These are phyloP conservation scores for Psammodynastes pulverulentus DNA, from an alignment of 2,113 vertebrate species.

Conservation along the genomic window DNA sequence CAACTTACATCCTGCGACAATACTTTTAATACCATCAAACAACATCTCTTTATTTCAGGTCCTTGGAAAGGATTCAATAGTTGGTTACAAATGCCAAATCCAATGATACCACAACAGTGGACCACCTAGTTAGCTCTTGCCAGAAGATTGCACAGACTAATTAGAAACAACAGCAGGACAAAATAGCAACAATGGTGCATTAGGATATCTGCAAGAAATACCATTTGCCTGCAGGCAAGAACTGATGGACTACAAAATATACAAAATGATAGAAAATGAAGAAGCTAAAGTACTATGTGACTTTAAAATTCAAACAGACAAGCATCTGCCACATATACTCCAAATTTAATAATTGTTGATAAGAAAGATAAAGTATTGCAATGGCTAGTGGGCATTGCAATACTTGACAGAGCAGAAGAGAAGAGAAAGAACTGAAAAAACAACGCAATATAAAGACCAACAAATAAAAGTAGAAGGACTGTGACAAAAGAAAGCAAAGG, in stretches of 20 bases:
- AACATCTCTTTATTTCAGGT: too few species aligned
- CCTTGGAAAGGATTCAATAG: too few species aligned
- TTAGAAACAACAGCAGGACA: neutral
- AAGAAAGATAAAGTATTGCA: neutral
- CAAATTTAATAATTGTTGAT: neutral
- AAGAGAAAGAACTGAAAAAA: neutral
- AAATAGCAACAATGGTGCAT: neutral
- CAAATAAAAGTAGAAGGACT: neutral
- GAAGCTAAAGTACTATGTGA: neutral
- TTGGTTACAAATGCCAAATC: too few species aligned
- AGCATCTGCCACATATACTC: neutral
- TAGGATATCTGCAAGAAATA: neutral
- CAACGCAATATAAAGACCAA: neutral
- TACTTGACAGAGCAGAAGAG: neutral
- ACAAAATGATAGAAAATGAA: neutral
- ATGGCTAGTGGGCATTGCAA: neutral
- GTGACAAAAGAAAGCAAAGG: neutral
- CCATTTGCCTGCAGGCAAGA: neutral
- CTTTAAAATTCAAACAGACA: neutral
- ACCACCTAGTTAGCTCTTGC: neutral
- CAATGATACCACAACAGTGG: too few species aligned
- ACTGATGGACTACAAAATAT: neutral
- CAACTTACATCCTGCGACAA: too few species aligned
- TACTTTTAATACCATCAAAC: too few species aligned
- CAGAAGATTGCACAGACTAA: neutral